A percentile compares a stretch with the other conserved stretches of the same genome.
Evolutionary conservation across 2,888 invertebrate species (phyloP).

Genomic region (Phaedon cochleariae): DNA sequence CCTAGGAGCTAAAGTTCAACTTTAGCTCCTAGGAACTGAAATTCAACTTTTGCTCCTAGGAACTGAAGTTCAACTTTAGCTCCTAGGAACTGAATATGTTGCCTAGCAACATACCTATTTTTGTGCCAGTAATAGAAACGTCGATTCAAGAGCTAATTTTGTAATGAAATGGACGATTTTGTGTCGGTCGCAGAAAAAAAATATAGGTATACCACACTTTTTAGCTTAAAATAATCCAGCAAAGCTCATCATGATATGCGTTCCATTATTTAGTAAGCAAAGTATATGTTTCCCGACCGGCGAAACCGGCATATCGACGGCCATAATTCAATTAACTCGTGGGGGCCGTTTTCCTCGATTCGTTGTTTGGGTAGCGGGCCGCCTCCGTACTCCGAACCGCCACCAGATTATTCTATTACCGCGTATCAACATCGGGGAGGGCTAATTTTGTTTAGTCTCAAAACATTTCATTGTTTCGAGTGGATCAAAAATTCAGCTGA

Average conservation of each 20-base stretch:
- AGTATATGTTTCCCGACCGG: conserved; percentile 47
- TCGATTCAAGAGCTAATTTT: no score
- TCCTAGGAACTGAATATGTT: no score
- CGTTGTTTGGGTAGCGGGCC: conserved; percentile 45
- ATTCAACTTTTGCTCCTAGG: no score
- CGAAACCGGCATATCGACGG: conserved; percentile 34
- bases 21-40: no score
- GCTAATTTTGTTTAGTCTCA: conserved; percentile 73
- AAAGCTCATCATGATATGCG: conserved; percentile 48
- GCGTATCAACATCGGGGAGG: conserved; percentile 71
- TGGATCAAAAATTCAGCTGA: conserved; percentile 74
- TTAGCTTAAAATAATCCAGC: conserved; percentile 49
- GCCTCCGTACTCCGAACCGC: conserved; percentile 47
- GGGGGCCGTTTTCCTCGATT: conserved; percentile 48
- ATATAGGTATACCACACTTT: no score
- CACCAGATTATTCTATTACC: conserved; percentile 77
- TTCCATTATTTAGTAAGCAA: conserved; percentile 53
- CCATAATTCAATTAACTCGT: conserved; percentile 54
- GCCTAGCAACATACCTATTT: no score
- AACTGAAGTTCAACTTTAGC: no score
- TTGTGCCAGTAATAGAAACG: no score
- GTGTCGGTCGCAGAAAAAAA: no score
- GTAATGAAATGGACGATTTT: no score
- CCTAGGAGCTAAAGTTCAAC: no score
- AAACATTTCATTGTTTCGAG: conserved; percentile 74